Conservation (phyloP, 2,888 invertebrate species). For the Hermaeophaga mercurialis region DNA sequence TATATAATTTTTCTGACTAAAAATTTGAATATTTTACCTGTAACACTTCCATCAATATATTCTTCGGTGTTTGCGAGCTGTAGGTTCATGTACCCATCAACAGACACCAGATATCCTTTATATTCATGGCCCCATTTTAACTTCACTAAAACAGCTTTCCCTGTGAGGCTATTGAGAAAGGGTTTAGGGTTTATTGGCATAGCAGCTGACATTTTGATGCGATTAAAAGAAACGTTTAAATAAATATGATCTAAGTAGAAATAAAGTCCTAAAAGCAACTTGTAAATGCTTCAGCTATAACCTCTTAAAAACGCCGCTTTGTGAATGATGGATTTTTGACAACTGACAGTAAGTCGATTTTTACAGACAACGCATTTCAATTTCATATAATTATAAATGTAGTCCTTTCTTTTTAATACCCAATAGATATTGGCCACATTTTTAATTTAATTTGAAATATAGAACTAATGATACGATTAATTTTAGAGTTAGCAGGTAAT, state of each 20-base stretch:
- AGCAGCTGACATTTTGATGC: slow-evolving; percentile 70
- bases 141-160: slow-evolving; percentile 97
- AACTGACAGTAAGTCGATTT: neutral
- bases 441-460: no score
- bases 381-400: no score
- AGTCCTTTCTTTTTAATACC: no score
- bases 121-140: slow-evolving; percentile 99
- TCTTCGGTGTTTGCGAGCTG: slow-evolving; percentile 98
- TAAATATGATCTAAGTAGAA: no score
- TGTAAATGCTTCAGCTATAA: neutral
- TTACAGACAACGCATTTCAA: neutral
- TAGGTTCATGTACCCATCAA: slow-evolving; percentile 99
- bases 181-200: slow-evolving; percentile 99
- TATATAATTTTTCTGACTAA: neutral
- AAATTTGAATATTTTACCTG: slow-evolving; percentile 64
- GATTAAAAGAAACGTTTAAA: no score
- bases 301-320: neutral
- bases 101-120: slow-evolving; percentile 96
- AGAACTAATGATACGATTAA: no score
- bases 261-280: no score
- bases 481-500: no score
- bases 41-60: slow-evolving; percentile 88
- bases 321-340: slow-evolving; percentile 1
- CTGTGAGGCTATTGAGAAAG: slow-evolving; percentile 96
- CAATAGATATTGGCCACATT: no score